These are phyloP conservation scores for Pseudanteris insignis DNA, from an alignment of 2,888 invertebrate genomes.

Conservation along the genomic window DNA sequence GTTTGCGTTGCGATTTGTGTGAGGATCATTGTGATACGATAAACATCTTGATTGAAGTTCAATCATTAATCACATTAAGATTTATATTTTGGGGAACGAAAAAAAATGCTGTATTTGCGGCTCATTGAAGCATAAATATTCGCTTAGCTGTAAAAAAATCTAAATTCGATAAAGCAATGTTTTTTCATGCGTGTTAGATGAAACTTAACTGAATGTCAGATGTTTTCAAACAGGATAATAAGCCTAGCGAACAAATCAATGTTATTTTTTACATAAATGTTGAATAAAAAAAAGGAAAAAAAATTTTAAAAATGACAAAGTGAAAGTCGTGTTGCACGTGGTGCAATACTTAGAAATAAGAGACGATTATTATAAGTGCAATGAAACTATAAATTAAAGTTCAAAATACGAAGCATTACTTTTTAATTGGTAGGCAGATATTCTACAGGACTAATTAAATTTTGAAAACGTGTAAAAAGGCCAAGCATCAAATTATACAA, in stretches of 20 bases:
- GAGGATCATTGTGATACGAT: no score
- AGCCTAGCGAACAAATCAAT: constrained; percentile 32
- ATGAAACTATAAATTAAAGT: constrained; percentile 62
- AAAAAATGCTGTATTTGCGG: constrained; percentile 17
- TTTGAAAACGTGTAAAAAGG: constrained; percentile 49
- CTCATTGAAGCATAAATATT: constrained; percentile 36
- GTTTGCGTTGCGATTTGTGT: no score
- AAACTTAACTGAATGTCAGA: constrained; percentile 37
- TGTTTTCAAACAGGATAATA: constrained; percentile 32
- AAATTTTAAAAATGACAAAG: constrained; percentile 44
- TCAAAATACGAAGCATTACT: constrained; percentile 44
- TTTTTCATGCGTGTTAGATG: constrained; percentile 26
- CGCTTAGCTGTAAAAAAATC: constrained; percentile 19
- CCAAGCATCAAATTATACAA: constrained; percentile 26
- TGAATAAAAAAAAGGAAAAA: constrained; percentile 42
- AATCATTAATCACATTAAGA: no score
- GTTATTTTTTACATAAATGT: constrained; percentile 40
- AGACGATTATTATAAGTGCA: constrained; percentile 57
- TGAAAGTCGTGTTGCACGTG: constrained; percentile 46
- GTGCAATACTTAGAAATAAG: constrained; percentile 46
- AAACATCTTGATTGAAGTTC: no score
- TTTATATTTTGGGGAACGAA: no score
- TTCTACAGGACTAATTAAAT: constrained; percentile 48
- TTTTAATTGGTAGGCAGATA: constrained; percentile 21
- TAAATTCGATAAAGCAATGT: constrained; percentile 11